Evolutionary conservation across 2,888 invertebrate genomes (phyloP).

Genomic region (Andrena hattorfiana): DNA sequence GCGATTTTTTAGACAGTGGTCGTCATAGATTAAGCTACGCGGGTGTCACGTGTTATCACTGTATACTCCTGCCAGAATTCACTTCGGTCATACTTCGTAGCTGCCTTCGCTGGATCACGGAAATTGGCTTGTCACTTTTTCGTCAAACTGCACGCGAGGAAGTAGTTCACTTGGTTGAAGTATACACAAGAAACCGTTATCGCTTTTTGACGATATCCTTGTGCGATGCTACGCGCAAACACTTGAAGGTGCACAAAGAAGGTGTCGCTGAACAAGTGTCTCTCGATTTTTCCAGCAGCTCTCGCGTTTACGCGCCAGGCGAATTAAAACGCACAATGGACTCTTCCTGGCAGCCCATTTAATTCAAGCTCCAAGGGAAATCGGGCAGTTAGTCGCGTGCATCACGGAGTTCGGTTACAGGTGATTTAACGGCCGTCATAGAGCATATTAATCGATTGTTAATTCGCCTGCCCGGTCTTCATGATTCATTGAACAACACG

Average conservation of each 20-base stretch:
- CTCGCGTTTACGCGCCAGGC: not conserved
- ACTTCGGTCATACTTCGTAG: not conserved
- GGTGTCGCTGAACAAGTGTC: not conserved
- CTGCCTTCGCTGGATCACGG: not conserved
- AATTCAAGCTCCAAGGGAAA: slow-evolving; percentile 50
- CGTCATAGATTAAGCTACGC: slow-evolving; percentile 44
- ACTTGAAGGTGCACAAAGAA: not conserved
- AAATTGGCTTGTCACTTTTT: not conserved
- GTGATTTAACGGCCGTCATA: slow-evolving; percentile 54
- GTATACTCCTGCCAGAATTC: slow-evolving; percentile 8
- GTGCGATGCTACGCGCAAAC: not conserved
- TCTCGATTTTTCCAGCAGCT: not conserved
- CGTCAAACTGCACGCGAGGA: not conserved
- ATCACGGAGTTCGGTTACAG: slow-evolving; percentile 33
- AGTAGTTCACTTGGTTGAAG: not conserved
- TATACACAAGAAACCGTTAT: not conserved
- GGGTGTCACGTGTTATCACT: not conserved
- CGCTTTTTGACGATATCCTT: not conserved
- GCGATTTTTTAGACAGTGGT: slow-evolving; percentile 2
- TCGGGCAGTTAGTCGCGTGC: slow-evolving; percentile 38
- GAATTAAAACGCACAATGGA: slow-evolving; percentile 32
- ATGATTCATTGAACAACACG: slow-evolving; percentile 17
- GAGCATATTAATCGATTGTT: slow-evolving; percentile 58
- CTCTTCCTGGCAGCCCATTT: slow-evolving; percentile 52
- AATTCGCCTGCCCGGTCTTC: slow-evolving; percentile 36